Percentiles rank a stretch among this genome's conserved stretches.
phyloP scores from a whole-genome alignment of 2,888 invertebrate species.

The Parasteatoda lunata region DNA sequence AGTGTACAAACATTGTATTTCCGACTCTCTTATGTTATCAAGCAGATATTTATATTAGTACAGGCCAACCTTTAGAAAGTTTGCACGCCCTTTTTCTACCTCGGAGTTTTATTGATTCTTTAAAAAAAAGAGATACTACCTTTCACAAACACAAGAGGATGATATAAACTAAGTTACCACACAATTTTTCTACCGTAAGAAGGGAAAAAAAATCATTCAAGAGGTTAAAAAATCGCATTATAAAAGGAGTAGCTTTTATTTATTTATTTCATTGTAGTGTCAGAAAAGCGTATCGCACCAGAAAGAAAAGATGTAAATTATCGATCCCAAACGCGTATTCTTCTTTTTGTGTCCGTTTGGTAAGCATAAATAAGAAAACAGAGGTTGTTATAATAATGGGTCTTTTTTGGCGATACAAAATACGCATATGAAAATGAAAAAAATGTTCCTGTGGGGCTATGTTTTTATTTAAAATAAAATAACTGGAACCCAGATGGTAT shows the following conservation, averaged over 20 bases:
- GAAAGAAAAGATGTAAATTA: conserved; percentile 32
- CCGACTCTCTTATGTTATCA: too few relatives aligned
- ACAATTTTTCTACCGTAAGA: background rate
- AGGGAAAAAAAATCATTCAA: background rate
- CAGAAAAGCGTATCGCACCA: conserved; percentile 6
- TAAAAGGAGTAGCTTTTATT: too few relatives aligned
- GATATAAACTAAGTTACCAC: background rate
- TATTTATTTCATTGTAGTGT: too few relatives aligned
- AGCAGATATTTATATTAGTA: too few relatives aligned
- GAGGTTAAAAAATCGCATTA: too few relatives aligned
- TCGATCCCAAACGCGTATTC: conserved; percentile 54
- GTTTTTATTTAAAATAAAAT: conserved; percentile 20
- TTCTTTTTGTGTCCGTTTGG: conserved; percentile 54
- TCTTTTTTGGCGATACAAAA: conserved; percentile 52
- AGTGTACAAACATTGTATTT: too few relatives aligned
- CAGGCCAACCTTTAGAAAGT: too few relatives aligned
- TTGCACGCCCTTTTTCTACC: background rate
- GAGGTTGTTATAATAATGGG: conserved; percentile 64
- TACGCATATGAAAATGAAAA: conserved; percentile 40
- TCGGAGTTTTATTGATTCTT: conserved; percentile 20
- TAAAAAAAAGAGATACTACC: conserved; percentile 15
- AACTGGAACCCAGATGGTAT: conserved; percentile 59
- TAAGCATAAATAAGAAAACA: conserved; percentile 66
- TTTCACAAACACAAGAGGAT: conserved; percentile 23
- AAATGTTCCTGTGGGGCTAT: conserved; percentile 24